Percentiles rank a stretch among this genome's conserved stretches.
Evolutionary conservation across 2,888 invertebrate species (phyloP).

Genomic region (Amorpha juglandis): DNA sequence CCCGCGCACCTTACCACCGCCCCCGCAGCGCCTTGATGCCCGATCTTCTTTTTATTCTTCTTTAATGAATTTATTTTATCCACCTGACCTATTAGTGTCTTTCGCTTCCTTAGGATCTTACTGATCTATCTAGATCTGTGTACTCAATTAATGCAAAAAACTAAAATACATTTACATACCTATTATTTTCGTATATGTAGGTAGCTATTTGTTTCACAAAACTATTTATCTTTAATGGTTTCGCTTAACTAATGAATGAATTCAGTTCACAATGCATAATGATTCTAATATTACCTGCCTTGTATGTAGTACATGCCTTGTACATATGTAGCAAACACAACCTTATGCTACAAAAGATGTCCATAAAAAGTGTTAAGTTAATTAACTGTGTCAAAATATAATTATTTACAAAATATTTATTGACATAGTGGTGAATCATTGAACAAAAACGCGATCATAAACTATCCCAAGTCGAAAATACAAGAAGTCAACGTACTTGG

Average conservation of each 20-base stretch:
- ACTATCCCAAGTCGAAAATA: slow-evolving; percentile 72
- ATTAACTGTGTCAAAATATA: slow-evolving; percentile 33
- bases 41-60: slow-evolving; percentile 9
- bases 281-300: too few relatives aligned
- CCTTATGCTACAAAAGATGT: background rate
- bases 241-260: too few relatives aligned
- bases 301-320: too few relatives aligned
- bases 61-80: slow-evolving; percentile 9
- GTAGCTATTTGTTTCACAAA: too few relatives aligned
- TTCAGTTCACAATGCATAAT: too few relatives aligned
- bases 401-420: slow-evolving; percentile 10
- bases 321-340: background rate
- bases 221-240: too few relatives aligned
- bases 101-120: background rate
- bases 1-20: slow-evolving; percentile 48
- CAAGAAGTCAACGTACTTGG: slow-evolving; percentile 81
- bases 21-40: background rate
- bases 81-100: background rate
- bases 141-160: too few relatives aligned
- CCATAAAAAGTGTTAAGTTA: background rate
- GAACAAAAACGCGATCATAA: slow-evolving; percentile 56
- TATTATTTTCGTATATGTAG: too few relatives aligned
- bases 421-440: slow-evolving; percentile 16
- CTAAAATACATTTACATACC: too few relatives aligned
- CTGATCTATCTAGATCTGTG: too few relatives aligned